phyloP scores from a whole-genome alignment of 2,888 invertebrate species.

The Drosophila pseudotalamancana region DNA sequence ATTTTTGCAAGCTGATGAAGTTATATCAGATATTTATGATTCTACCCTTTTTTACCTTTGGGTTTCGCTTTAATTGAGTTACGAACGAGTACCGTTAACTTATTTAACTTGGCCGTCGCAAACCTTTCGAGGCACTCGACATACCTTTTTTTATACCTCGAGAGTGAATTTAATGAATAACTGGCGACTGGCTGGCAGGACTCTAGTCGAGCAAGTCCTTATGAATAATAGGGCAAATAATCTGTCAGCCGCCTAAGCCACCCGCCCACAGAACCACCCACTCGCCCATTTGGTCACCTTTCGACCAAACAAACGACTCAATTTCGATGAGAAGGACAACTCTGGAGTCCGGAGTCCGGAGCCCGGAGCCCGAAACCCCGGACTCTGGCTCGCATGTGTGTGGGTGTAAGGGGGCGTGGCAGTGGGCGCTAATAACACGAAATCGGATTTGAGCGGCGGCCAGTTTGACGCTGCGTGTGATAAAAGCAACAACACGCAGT shows the following conservation, averaged over 20 bases:
- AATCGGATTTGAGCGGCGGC: conserved; percentile 73
- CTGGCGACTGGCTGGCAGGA: conserved; percentile 30
- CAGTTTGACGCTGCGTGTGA: conserved; percentile 70
- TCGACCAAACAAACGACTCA: conserved; percentile 66
- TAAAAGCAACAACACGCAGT: conserved; percentile 69
- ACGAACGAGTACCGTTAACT: conserved; percentile 5
- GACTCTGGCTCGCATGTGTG: conserved; percentile 19
- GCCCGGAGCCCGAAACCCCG: no score
- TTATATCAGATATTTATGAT: neutral
- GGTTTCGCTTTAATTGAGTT: conserved; percentile 27
- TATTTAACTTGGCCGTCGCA: conserved; percentile 25
- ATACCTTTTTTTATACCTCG: conserved; percentile 20
- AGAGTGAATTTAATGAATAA: conserved; percentile 51
- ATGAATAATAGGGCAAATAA: conserved; percentile 82
- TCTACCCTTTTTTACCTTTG: neutral
- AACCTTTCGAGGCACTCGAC: conserved; percentile 19
- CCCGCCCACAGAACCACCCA: conserved; percentile 3
- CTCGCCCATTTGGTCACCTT: neutral
- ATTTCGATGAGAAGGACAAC: conserved; percentile 48
- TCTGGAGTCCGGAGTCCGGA: neutral
- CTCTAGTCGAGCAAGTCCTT: conserved; percentile 39
- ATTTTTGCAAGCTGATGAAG: neutral
- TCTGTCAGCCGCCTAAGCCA: conserved; percentile 61
- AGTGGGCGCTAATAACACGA: conserved; percentile 68
- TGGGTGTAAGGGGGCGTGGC: neutral